Conservation (phyloP, 2,888 invertebrate species). For the Hydrotaea cyrtoneurina region DNA sequence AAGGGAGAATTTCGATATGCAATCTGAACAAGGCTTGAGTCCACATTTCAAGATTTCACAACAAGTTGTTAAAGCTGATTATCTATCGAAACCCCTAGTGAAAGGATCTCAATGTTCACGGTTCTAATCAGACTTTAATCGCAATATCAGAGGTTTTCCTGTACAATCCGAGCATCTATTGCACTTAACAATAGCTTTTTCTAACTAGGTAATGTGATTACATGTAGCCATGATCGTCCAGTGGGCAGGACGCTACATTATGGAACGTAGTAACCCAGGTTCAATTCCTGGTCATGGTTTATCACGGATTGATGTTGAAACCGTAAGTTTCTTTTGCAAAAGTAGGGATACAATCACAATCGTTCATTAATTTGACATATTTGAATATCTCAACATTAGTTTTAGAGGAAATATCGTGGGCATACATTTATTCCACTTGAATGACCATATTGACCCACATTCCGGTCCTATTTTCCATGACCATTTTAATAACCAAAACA, state of each 20-base stretch:
- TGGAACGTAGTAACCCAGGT: neutral
- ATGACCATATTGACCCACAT: no score
- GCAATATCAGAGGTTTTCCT: neutral
- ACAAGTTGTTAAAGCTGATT: no score
- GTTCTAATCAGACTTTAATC: neutral
- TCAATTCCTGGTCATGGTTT: constrained; percentile 33
- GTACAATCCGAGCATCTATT: neutral
- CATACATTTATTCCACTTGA: no score
- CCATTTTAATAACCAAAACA: no score
- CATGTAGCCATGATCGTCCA: constrained; percentile 37
- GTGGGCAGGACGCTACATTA: constrained; percentile 8
- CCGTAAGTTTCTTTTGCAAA: constrained; percentile 16
- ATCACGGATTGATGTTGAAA: constrained; percentile 33
- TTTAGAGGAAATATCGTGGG: no score
- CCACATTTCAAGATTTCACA: no score
- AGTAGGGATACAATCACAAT: neutral
- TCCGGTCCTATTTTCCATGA: no score
- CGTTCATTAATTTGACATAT: neutral
- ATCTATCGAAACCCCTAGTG: no score
- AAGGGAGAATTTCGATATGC: no score
- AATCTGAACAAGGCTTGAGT: no score
- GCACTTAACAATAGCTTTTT: neutral
- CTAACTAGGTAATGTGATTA: neutral
- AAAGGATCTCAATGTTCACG: no score
- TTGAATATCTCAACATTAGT: no score